Base-by-base conservation (phyloP, 2,888 invertebrate genomes). In the Brachylomia viminalis region DNA sequence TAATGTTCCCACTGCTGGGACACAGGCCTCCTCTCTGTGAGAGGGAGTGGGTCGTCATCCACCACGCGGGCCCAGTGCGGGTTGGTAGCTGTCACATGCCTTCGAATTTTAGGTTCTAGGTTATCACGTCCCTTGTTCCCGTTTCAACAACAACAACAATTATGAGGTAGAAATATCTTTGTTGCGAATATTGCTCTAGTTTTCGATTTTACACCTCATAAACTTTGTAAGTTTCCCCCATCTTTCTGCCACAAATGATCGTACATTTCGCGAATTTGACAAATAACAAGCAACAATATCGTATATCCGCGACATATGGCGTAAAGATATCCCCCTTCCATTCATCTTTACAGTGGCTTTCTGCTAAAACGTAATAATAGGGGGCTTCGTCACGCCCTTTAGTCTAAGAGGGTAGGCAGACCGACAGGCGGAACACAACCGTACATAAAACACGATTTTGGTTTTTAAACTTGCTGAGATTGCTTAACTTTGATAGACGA, bases 261-360 rank as follows among this genome's bases (percentile, higher is more conserved):
- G 0, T 30, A 42, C 2, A 65, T 49, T 56, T 74, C 17, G 45
- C 52, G 17, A 47, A 82, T 75, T 78, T 79, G 61, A 54, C 72
- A 79, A 82, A 75, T 68, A 30, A 13, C 65, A 59, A 30, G 30
- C 30, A 68, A 76, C 75, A 85, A 86, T 83, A 76, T 81, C 66
- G 47, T 27, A 79, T 80, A 83, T 85, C 82, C 79, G 30, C 80
- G 86, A 85, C 91, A 90, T 87, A 86, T 83, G 88, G 86, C 80
- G 81, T 88, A 90, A 88, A 86, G 80, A 87, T 86, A 68, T 78
- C 77, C 88, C 88, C 73, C 77, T 79, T 71, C 80, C 45, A 45
- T 77, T 56, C 49, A 49, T 33, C 20, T 42, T 42, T 7, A n/a
- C 33, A 54, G 71, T 33, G 49, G 61, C 64, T 77, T 74, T 79